These are phyloP conservation scores for Stenichneumon culpator DNA, from an alignment of 2,888 invertebrate species.

Conservation along the genomic window DNA sequence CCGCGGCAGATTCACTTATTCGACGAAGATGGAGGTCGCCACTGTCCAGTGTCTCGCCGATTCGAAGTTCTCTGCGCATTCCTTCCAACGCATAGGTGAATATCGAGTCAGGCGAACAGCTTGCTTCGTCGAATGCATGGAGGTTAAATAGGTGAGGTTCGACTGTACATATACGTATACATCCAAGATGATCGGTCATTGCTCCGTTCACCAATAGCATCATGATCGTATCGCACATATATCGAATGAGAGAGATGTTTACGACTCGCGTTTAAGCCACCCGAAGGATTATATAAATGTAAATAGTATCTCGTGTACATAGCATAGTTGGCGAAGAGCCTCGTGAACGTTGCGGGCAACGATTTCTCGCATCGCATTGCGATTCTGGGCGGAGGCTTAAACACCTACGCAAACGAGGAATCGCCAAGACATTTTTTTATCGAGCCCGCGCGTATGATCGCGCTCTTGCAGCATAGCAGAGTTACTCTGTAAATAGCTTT, in stretches of 20 bases:
- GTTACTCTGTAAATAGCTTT: conserved; percentile 61
- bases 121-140: not conserved
- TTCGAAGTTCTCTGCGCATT: not conserved
- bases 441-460: conserved; percentile 27
- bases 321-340: conserved; percentile 52
- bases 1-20: not conserved
- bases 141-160: not conserved
- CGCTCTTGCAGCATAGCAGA: conserved; percentile 48
- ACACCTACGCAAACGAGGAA: conserved; percentile 32
- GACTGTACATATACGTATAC: not conserved
- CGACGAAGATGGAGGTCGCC: not conserved
- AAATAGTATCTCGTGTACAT: conserved; percentile 65
- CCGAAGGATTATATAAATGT: conserved; percentile 66
- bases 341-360: conserved; percentile 62
- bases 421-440: conserved; percentile 41
- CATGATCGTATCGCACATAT: conserved; percentile 1
- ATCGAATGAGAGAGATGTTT: conserved; percentile 10
- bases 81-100: not conserved
- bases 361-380: conserved; percentile 40
- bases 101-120: not conserved
- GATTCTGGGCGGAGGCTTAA: conserved; percentile 10
- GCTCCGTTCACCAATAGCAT: not conserved
- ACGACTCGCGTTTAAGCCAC: conserved; percentile 19
- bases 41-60: not conserved
- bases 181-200: not conserved